phyloP scores from a whole-genome alignment of 2,888 invertebrate species.

The Torymus aiolomorphi region DNA sequence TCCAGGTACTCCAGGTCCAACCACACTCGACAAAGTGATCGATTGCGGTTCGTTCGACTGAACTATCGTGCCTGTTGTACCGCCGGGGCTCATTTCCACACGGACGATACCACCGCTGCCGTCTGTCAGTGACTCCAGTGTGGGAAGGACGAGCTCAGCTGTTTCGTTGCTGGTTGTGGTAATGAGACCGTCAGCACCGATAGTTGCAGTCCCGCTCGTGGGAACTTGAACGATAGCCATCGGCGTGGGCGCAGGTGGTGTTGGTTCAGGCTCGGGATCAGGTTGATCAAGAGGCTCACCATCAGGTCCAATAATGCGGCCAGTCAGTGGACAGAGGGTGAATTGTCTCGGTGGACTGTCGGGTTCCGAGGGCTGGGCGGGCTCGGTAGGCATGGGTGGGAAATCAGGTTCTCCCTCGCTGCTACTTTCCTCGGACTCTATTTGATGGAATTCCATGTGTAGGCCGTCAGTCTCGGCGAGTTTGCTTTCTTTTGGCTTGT shows the following conservation, averaged over 20 bases:
- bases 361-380: slow-evolving; percentile 77
- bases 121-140: slow-evolving; percentile 70
- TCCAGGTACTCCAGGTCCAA: slow-evolving; percentile 67
- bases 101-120: slow-evolving; percentile 69
- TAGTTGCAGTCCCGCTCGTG: slow-evolving; percentile 24
- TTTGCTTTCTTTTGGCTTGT: slow-evolving; percentile 74
- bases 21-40: slow-evolving; percentile 61
- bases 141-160: slow-evolving; percentile 68
- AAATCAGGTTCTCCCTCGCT: slow-evolving; percentile 80
- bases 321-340: slow-evolving; percentile 84
- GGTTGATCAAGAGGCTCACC: slow-evolving; percentile 73
- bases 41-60: slow-evolving; percentile 64
- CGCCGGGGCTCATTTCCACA: slow-evolving; percentile 80
- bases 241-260: slow-evolving; percentile 59
- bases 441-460: slow-evolving; percentile 75
- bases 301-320: slow-evolving; percentile 74
- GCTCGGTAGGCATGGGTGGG: slow-evolving; percentile 71
- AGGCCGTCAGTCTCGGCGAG: slow-evolving; percentile 73
- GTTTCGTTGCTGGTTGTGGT: slow-evolving; percentile 55
- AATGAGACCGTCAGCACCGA: slow-evolving; percentile 48
- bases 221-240: slow-evolving; percentile 62
- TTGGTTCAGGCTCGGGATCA: slow-evolving; percentile 61
- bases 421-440: slow-evolving; percentile 76
- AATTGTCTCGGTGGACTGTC: slow-evolving; percentile 83
- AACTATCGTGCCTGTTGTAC: slow-evolving; percentile 80